Percentiles rank a stretch among this genome's conserved stretches.
Conservation (phyloP, 2,113 vertebrate species). For the Muscicapa adusta region DNA sequence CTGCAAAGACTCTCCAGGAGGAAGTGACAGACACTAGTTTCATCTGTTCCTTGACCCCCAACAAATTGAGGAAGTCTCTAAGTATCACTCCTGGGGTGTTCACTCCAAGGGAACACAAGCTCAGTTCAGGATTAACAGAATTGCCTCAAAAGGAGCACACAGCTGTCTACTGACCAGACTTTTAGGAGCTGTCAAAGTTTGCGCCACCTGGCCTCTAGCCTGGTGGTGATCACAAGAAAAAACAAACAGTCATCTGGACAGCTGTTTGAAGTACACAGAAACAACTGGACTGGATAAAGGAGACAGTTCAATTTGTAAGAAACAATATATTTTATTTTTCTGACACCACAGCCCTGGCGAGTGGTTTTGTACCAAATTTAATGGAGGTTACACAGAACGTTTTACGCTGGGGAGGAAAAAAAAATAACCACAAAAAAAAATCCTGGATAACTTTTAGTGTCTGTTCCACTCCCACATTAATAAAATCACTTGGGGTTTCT, state of each 20-base stretch:
- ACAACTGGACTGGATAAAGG: conserved; percentile 22
- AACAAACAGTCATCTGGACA: neutral
- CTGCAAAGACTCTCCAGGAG: neutral
- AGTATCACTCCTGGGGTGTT: neutral
- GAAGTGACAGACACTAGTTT: neutral
- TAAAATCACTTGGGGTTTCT: conserved; percentile 77
- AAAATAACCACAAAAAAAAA: conserved; percentile 80
- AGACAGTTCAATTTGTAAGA: conserved; percentile 81
- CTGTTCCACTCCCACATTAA: conserved; percentile 80
- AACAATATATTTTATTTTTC: conserved; percentile 99
- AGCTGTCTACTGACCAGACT: neutral
- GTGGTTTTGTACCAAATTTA: conserved; percentile 99
- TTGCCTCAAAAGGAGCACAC: neutral
- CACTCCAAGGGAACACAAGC: neutral
- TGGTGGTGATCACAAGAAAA: neutral
- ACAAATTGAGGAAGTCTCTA: neutral
- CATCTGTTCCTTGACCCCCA: neutral
- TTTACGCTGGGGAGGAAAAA: conserved; percentile 90
- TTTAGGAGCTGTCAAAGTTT: neutral
- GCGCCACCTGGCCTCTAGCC: neutral
- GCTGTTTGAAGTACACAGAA: neutral
- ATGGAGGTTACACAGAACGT: conserved; percentile 99
- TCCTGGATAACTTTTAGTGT: conserved; percentile 80
- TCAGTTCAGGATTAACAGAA: neutral
- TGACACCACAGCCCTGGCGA: conserved; percentile 96